Percentiles rank a stretch among this genome's conserved stretches.
Conservation (phyloP, 2,888 invertebrate species). For the Drosophila mulleri region DNA sequence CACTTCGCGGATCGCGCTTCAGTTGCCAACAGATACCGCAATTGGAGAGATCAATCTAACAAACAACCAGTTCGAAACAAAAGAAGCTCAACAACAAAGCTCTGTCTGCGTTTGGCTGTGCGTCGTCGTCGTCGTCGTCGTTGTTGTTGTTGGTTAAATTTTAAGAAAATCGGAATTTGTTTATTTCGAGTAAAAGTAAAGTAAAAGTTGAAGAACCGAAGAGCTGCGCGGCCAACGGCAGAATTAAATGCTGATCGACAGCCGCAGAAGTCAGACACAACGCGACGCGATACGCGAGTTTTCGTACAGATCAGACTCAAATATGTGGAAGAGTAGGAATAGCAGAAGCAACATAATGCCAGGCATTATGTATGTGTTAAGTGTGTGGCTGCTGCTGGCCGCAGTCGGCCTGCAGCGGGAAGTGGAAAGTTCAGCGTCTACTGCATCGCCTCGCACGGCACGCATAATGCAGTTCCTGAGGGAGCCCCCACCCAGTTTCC, state of each 20-base stretch:
- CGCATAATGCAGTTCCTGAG: slow-evolving; percentile 70
- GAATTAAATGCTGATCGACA: slow-evolving; percentile 71
- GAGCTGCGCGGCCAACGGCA: slow-evolving; percentile 38
- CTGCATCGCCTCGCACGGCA: slow-evolving; percentile 46
- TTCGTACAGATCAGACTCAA: slow-evolving; percentile 15
- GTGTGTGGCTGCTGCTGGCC: slow-evolving; percentile 21
- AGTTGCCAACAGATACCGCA: slow-evolving; percentile 46
- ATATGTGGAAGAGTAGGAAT: slow-evolving; percentile 33
- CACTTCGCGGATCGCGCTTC: slow-evolving; percentile 29
- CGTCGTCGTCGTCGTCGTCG: neutral
- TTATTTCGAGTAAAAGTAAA: slow-evolving; percentile 74
- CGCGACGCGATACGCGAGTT: slow-evolving; percentile 35
- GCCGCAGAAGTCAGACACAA: slow-evolving; percentile 64
- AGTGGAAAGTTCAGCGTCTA: slow-evolving; percentile 32
- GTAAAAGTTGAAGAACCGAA: slow-evolving; percentile 63
- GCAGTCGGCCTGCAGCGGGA: slow-evolving; percentile 18
- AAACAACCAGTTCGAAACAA: slow-evolving; percentile 71
- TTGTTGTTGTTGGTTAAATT: slow-evolving; percentile 43
- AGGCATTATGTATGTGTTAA: slow-evolving; percentile 22
- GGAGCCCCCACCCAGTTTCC: slow-evolving; percentile 48
- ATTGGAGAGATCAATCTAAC: slow-evolving; percentile 72
- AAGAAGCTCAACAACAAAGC: slow-evolving; percentile 58
- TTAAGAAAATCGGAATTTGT: slow-evolving; percentile 61
- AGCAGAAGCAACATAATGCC: slow-evolving; percentile 20
- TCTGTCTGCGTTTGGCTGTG: neutral